phyloP scores from a whole-genome alignment of 53 echinoderm and acorn worm genomes.

The Paracentrotus lividus region DNA sequence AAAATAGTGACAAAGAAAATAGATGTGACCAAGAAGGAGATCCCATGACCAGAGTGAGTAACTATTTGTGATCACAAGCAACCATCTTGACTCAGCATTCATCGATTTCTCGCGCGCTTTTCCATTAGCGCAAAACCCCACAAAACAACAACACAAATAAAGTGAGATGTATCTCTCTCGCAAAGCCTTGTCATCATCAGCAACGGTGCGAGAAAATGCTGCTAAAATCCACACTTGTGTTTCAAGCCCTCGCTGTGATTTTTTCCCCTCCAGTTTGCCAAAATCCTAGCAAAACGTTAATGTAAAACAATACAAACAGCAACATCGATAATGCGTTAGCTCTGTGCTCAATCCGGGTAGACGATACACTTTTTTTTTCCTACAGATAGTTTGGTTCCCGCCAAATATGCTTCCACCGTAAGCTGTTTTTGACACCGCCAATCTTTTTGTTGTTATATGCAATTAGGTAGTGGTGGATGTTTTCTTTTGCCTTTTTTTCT shows the following conservation, averaged over 20 bases:
- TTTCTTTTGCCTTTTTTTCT: neutral
- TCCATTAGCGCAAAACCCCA: slow-evolving; percentile 62
- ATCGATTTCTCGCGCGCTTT: slow-evolving; percentile 63
- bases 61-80: slow-evolving; percentile 16
- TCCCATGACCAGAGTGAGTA: slow-evolving; percentile 25
- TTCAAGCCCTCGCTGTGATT: neutral
- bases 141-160: slow-evolving; percentile 53
- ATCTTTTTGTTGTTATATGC: slow-evolving; percentile 35
- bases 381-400: neutral
- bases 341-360: neutral
- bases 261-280: neutral
- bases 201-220: slow-evolving; percentile 36
- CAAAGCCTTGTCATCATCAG: neutral
- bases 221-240: slow-evolving; percentile 61
- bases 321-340: slow-evolving; percentile 13
- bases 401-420: slow-evolving; percentile 34
- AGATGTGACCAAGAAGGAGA: neutral
- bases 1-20: neutral
- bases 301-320: slow-evolving; percentile 50
- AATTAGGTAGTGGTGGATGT: slow-evolving; percentile 2
- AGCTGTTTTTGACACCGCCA: slow-evolving; percentile 50
- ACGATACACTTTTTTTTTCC: neutral
- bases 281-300: slow-evolving; percentile 3
- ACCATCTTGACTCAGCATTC: slow-evolving; percentile 10
- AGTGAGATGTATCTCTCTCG: neutral